Base-by-base conservation (phyloP, 2,888 invertebrate genomes). In the Phaedon cochleariae region DNA sequence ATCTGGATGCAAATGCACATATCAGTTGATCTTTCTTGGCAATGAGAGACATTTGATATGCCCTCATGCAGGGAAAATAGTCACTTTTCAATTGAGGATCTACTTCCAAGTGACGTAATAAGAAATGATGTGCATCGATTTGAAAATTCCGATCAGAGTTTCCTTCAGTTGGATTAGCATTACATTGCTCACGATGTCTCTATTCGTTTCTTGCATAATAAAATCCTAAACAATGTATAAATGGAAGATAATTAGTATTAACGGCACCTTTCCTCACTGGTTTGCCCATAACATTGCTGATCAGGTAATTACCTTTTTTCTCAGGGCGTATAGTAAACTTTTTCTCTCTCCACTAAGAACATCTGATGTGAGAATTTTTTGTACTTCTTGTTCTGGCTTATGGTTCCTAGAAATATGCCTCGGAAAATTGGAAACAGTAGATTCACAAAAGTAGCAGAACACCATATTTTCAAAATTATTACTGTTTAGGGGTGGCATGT, bases 301-400 rank as follows among this genome's bases (percentile, higher is more conserved):
- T 49, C 21, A 65, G 48, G 57, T 61, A 65, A 61, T 65, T 65
- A 1, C 65, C 65, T 26, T 59, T 62, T 61, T 55, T 29, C 62
- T 55, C 6, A 59, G 34, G 3, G 37, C n/a, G 10, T 17, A 21
- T 48, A 65, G 22, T 22, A 62, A 29, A 15, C 26, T 15, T 51
- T 54, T 63, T 48, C 62, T 60, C 12, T 52, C 49, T 34, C 31
- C 45, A 46, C 41, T 62, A 15, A 31, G 20, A 3, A 57, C 18
- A 34, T 49, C 20, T 12, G 37, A 34, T 31, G 49, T 20, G 10
- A 60, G 34, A 17, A 62, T 52, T 60, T 64, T 60, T 29, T 62
- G 62, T 10, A 57, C 62, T 15, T 58, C 48, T 9, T 45, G 6
- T 46, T 58, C 58, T 46, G 58, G 9, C 17, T 58, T 41, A 15